Evolutionary conservation across 2,888 invertebrate genomes (phyloP), one percentile per base, ranked within the genome.

Genomic region (Watsonalla cultraria): DNA sequence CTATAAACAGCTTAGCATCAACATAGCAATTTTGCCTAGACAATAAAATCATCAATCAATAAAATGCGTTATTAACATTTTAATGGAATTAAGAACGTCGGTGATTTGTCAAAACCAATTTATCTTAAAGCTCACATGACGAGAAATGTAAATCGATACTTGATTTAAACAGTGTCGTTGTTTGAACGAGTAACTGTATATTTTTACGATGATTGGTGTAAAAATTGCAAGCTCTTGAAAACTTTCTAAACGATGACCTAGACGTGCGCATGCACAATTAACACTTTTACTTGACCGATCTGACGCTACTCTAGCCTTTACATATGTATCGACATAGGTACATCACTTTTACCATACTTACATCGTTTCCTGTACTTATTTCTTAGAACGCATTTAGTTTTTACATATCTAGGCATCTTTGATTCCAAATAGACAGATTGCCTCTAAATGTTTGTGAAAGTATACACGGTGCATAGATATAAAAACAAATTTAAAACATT

Each of bases 191-290:
- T 14, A 6, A 62, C 57, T 51, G 60, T 56, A 53, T 51, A 54
- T 54, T 61, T 55, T 54, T 60, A 52, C 55, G 46, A 45, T 57
- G 59, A 61, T 61, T 58, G 57, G 52, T 58, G 58, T 45, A 61
- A 50, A 64, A 65, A 56, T 57, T 60, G 61, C 59, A 63, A 59
- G 57, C 56, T 59, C 55, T 58, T 56, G 15, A 51, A 42, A 56
- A 64, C 62, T 66, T 71, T 71, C 64, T 58, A 50, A 51, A 56
- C 52, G 53, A 57, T 53, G 58, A 61, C 56, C 57, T 57, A 57
- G 62, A 58, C 53, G 52, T 57, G 60, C 59, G 55, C 62, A 63
- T 61, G 60, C 56, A 57, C 67, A 64, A 60, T 61, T 58, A 53
- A 60, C 57, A 60, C 60, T 59, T 60, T 62, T 61, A 58, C 55